Base-by-base conservation (phyloP, 2,888 invertebrate genomes). In the Unio pictorum region DNA sequence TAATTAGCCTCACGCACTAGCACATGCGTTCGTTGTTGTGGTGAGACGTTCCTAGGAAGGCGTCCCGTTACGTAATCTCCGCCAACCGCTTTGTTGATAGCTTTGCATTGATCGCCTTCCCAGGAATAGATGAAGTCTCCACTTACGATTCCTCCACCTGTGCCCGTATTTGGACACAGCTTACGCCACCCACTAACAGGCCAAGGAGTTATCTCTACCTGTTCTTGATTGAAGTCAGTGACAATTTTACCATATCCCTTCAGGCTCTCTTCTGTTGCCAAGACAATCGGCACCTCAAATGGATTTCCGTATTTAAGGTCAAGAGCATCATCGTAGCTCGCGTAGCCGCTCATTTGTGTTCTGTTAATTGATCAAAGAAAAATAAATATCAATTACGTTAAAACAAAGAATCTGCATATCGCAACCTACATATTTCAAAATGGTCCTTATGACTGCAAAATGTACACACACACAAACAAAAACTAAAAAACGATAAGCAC, bases 121-220 rank as follows among this genome's bases (percentile, higher is more conserved):
- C 82, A 82, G 23, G 71, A 68, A 55, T 76, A 78, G n/a, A 64
- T 28, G 65, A 78, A 79, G 11, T 76, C 75, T 5, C 81, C 81
- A 54, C 74, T 73, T 17, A 72, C 65, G 20, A 72, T 75, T 4
- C 81, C 81, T 15, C 69, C 80, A 18, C 68, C 28, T 6, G 45
- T 74, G 4, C 81, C 82, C 30, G 80, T 80, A 18, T 69, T 72
- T 1, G 78, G 73, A 64, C 71, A 79, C 7, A 82, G 65, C 34
- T 72, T 68, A 26, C 80, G 65, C 78, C 77, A 76, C 20, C 81
- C 75, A 65, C 71, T 68, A 6, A 69, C 74, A 8, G 81, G 82
- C 82, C 82, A 82, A 20, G 80, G 78, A n/a, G 78, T 76, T 18
- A 82, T 81, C 62, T 77, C 78, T 11, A 82, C 79, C 28, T 80